Conservation (phyloP, 1,140 invertebrate genomes). For the Bombus balteatus region DNA sequence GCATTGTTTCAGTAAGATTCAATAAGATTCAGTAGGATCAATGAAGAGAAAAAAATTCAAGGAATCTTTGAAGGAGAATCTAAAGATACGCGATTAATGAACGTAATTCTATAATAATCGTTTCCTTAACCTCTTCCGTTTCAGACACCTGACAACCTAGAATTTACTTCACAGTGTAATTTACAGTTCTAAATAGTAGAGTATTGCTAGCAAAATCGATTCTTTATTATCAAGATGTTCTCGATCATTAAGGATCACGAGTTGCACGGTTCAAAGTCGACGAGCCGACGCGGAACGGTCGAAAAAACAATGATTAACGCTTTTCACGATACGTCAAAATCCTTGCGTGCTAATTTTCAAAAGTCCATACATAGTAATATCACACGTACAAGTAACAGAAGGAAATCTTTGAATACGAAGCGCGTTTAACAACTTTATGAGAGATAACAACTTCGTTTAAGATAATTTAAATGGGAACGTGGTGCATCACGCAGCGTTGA, state of each 20-base stretch:
- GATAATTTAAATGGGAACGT: no score
- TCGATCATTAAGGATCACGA: not conserved
- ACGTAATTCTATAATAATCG: not conserved
- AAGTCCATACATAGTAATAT: no score
- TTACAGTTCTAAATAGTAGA: not conserved
- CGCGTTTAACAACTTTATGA: not conserved
- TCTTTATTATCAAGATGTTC: not conserved
- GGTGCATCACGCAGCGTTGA: not conserved
- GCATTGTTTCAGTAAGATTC: not conserved
- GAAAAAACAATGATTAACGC: not conserved
- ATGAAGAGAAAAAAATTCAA: not conserved
- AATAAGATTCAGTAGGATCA: no score
- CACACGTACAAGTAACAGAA: not conserved
- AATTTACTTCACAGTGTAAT: not conserved
- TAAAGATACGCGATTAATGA: not conserved
- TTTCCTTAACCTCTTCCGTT: not conserved
- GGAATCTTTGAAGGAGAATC: no score
- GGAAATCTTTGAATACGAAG: not conserved
- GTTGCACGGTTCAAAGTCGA: constrained; percentile 6
- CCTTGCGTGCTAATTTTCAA: constrained; percentile 7
- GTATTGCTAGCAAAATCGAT: not conserved
- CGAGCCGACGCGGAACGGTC: no score
- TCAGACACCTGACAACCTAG: not conserved
- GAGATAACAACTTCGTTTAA: no score
- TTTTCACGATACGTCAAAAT: not conserved